Evolutionary conservation across 1,140 invertebrate species (phyloP).

Genomic region (Hyphantria cunea): DNA sequence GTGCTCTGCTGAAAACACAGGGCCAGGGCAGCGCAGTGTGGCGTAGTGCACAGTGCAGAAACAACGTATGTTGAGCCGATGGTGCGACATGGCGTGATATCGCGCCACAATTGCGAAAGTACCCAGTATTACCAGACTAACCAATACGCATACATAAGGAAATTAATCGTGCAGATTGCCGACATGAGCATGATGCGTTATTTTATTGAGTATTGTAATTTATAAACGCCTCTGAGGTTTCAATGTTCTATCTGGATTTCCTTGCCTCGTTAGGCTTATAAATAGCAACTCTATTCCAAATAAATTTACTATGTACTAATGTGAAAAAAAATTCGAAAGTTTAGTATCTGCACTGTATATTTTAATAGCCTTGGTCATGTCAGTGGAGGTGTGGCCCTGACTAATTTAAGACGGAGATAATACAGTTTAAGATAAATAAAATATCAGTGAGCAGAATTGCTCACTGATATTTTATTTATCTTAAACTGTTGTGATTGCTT

Average conservation of each 20-base stretch:
- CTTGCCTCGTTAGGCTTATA: too few relatives aligned
- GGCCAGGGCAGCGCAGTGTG: not conserved
- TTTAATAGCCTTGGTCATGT: not conserved
- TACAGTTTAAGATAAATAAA: not conserved
- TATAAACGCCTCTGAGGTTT: not conserved
- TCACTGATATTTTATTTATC: too few relatives aligned
- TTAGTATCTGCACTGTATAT: not conserved
- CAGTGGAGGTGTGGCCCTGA: not conserved
- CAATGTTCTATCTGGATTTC: too few relatives aligned
- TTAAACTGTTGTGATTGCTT: too few relatives aligned
- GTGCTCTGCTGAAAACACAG: too few relatives aligned
- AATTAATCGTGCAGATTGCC: constrained; percentile 10
- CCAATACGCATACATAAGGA: constrained; percentile 26
- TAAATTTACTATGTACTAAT: too few relatives aligned
- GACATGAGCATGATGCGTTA: constrained; percentile 3
- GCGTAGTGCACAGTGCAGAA: not conserved
- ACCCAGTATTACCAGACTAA: constrained; percentile 25
- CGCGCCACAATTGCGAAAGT: constrained; percentile 69
- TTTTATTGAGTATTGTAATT: constrained; percentile 5
- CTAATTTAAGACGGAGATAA: not conserved
- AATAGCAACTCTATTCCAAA: too few relatives aligned
- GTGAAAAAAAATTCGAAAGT: too few relatives aligned
- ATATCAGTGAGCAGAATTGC: too few relatives aligned
- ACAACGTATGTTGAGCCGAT: constrained; percentile 39
- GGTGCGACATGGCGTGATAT: constrained; percentile 73